These are phyloP conservation scores for Clitarchus hookeri DNA, from an alignment of 2,888 invertebrate genomes.

Conservation along the genomic window DNA sequence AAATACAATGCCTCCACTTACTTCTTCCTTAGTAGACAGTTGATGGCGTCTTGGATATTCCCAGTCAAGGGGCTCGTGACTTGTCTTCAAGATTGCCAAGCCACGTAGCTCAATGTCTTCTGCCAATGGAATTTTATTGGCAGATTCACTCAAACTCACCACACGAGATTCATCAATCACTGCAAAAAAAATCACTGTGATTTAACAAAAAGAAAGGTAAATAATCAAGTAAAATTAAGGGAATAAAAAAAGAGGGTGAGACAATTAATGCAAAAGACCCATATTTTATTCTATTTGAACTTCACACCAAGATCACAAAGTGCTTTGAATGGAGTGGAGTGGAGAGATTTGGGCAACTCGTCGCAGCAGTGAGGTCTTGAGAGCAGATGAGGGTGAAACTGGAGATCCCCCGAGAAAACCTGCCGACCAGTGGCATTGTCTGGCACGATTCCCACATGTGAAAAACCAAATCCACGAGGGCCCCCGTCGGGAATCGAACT, in stretches of 20 bases:
- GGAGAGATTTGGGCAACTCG: too few species aligned
- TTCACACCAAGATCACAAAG: too few species aligned
- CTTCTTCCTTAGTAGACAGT: slow-evolving; percentile 67
- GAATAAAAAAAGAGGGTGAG: background rate
- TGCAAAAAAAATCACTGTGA: background rate
- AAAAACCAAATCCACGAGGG: too few species aligned
- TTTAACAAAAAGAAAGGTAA: background rate
- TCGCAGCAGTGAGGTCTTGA: too few species aligned
- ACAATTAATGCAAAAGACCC: background rate
- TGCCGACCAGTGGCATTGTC: too few species aligned
- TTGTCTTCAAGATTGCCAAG: slow-evolving; percentile 67
- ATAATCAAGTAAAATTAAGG: background rate
- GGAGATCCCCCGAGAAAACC: too few species aligned
- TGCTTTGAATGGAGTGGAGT: too few species aligned
- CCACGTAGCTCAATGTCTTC: slow-evolving; percentile 78
- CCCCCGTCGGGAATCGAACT: too few species aligned
- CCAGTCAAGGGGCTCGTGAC: slow-evolving; percentile 75
- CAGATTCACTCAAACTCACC: background rate
- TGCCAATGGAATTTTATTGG: slow-evolving; percentile 67
- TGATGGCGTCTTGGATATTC: slow-evolving; percentile 61
- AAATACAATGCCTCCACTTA: slow-evolving; percentile 33
- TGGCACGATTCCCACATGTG: too few species aligned
- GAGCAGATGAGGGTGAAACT: too few species aligned
- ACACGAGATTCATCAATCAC: background rate
- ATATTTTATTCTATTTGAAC: too few species aligned